Evolutionary conservation across 2,113 vertebrate species (phyloP).

Genomic region (Glaucidium brasilianum): DNA sequence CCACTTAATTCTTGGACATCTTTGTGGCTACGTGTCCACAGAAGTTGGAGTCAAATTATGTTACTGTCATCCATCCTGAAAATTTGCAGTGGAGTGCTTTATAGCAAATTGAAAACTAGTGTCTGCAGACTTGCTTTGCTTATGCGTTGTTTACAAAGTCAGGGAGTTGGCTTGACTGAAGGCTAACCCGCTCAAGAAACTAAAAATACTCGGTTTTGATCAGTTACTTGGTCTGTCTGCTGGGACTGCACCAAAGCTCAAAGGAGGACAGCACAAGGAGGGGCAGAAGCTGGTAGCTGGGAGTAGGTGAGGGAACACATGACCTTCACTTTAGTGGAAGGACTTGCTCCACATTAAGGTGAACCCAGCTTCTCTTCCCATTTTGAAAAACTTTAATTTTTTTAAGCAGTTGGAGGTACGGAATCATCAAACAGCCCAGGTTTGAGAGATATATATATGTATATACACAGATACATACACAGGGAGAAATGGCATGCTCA

Average conservation of each 20-base stretch:
- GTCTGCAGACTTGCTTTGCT: not conserved
- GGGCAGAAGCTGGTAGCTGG: not conserved
- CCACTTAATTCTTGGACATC: not conserved
- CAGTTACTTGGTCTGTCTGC: not conserved
- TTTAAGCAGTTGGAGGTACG: not conserved
- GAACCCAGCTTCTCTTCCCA: not conserved
- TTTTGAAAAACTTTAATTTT: not conserved
- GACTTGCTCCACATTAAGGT: not conserved
- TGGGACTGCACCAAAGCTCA: not conserved
- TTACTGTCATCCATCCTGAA: not conserved
- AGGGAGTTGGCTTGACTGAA: not conserved
- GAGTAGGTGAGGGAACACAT: not conserved
- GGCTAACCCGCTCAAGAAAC: not conserved
- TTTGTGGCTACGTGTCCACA: not conserved
- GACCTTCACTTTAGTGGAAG: not conserved
- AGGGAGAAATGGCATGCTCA: not conserved
- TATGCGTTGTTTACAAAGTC: not conserved
- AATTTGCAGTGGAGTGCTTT: not conserved
- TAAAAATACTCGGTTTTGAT: not conserved
- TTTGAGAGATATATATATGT: no score
- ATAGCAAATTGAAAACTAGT: not conserved
- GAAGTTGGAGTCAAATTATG: not conserved
- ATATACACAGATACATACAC: no score
- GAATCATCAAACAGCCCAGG: not conserved
- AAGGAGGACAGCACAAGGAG: not conserved